These are phyloP conservation scores for Arremon aurantiirostris DNA, from an alignment of 2,797 vertebrate genomes.

Conservation along the genomic window DNA sequence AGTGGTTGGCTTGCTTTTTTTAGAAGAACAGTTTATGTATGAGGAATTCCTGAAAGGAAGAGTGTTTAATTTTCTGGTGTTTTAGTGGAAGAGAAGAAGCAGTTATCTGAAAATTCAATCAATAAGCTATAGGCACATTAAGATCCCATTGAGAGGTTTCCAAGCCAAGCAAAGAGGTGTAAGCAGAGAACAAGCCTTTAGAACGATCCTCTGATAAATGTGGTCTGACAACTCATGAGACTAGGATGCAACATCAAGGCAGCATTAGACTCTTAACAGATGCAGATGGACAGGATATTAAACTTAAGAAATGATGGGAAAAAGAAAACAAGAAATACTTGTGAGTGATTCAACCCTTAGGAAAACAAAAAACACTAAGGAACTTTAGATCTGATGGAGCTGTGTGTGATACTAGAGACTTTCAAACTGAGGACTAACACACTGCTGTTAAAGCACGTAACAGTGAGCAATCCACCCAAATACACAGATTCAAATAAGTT, in stretches of 20 bases:
- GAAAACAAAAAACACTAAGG: neutral
- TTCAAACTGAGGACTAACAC: neutral
- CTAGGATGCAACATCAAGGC: neutral
- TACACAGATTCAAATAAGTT: neutral
- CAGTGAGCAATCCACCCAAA: neutral
- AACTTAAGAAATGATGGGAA: neutral
- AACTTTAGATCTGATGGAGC: neutral
- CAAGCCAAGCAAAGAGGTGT: neutral
- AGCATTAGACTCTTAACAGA: neutral
- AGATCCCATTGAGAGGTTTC: neutral
- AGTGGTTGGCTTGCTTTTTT: neutral
- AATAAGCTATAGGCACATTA: neutral
- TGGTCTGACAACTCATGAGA: neutral
- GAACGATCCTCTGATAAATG: neutral
- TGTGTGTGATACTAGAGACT: neutral
- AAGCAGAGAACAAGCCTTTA: neutral
- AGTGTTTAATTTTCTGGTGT: neutral
- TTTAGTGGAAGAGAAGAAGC: neutral
- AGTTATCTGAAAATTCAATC: neutral
- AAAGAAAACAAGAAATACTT: neutral
- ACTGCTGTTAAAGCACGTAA: neutral
- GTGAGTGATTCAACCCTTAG: neutral
- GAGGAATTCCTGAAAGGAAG: neutral
- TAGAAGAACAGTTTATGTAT: neutral
- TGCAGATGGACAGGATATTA: neutral